Percentiles rank a stretch among this genome's conserved stretches.
Conservation (phyloP, 2,797 vertebrate species). For the Rhynchotus rufescens region DNA sequence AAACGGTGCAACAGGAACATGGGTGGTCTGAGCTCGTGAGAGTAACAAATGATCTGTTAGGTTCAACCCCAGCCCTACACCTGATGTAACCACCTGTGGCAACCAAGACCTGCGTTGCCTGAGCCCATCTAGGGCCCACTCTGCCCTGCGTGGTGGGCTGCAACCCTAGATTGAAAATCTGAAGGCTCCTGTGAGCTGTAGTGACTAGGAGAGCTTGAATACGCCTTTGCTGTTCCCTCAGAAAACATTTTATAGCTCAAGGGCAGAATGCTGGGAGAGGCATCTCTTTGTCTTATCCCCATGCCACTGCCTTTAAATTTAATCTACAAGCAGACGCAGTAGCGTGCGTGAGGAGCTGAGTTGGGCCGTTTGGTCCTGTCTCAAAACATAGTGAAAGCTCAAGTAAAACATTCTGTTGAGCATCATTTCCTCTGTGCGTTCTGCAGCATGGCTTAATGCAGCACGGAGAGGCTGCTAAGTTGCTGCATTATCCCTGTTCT, state of each 20-base stretch:
- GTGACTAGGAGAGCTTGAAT: background rate
- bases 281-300: background rate
- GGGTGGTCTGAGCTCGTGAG: background rate
- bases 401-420: background rate
- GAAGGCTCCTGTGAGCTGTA: background rate
- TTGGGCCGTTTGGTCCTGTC: background rate
- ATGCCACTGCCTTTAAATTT: background rate
- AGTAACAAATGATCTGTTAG: background rate
- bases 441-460: background rate
- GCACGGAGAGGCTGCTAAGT: background rate
- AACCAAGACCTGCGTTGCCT: background rate
- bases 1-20: background rate
- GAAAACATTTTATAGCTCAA: conserved; percentile 18
- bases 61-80: background rate
- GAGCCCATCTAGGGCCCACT: background rate
- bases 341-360: background rate
- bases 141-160: background rate
- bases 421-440: accelerated
- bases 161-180: background rate
- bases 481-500: background rate
- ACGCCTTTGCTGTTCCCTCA: background rate
- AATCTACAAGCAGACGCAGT: background rate
- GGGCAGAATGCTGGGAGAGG: background rate
- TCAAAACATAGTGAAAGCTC: background rate
- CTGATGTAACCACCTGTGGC: background rate